Evolutionary conservation across 2,797 vertebrate genomes (phyloP), one percentile per base, ranked within the genome.

Genomic region (Phataginus tetradactyla): DNA sequence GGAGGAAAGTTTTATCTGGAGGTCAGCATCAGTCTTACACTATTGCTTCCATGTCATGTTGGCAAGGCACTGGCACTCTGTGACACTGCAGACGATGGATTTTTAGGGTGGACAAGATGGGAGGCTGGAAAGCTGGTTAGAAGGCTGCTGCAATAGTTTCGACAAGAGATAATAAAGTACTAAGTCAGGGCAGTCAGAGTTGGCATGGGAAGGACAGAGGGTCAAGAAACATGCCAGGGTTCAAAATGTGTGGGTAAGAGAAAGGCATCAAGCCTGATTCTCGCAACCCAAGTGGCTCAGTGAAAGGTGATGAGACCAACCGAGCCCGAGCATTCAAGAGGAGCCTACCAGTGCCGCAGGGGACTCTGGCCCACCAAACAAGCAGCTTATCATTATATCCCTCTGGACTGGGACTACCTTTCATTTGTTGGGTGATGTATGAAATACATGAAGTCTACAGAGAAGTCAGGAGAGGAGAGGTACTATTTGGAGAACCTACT

Each of bases 191-290:
- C 39, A 61, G 64, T n/a, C 27, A 14, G 15, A 89, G 23, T 64
- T 95, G 91, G 74, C 88, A 86, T 66, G 3, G 37, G 77, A 84
- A 88, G 69, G 72, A 90, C 69, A 74, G 42, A 85, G 23, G 69
- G 21, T 92, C 39, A 90, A 78, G 51, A 83, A 93, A 86, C 59
- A 86, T 1, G 18, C 37, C 90, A 87, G 55, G 23, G 85, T 63
- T 69, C 81, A 59, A 55, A 90, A 81, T 27, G 66, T n/a, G 77
- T 32, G 63, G 63, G 37, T 42, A 42, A 59, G 53, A 93, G 75
- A 97, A 96, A 84, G 34, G 74, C 74, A 53, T 32, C 12, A 3
- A 61, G 59, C 64, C 86, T 11, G 10, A 80, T 97, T 97, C 97
- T 96, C 93, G 95, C 0, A 9, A 81, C 81, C 95, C 15, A 0